Percentiles rank a stretch among this genome's conserved stretches.
Conservation (phyloP, 2,888 invertebrate genomes). For the Petrolisthes cinctipes region DNA sequence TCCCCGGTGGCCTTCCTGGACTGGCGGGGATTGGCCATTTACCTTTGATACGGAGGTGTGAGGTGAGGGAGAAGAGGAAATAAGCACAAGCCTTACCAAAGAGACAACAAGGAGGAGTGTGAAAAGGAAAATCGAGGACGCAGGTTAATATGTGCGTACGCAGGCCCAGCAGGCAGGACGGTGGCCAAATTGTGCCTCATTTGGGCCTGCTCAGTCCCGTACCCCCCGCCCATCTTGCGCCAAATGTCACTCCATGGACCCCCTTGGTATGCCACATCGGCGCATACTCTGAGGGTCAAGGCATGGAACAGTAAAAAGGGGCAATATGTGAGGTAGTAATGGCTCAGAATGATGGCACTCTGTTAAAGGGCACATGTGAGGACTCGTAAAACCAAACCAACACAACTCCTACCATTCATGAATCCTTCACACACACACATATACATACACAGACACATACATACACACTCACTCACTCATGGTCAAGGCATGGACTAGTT, state of each 20-base stretch:
- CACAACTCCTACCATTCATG: too few relatives aligned
- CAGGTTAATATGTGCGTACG: constrained; percentile 65
- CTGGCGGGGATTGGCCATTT: constrained; percentile 26
- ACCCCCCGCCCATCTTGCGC: constrained; percentile 63
- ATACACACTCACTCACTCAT: too few relatives aligned
- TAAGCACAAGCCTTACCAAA: not conserved
- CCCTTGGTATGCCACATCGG: constrained; percentile 51
- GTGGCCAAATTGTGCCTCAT: constrained; percentile 59
- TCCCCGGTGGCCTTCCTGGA: constrained; percentile 29
- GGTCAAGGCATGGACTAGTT: too few relatives aligned
- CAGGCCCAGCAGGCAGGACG: constrained; percentile 45
- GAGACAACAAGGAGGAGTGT: not conserved
- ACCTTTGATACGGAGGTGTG: constrained; percentile 25
- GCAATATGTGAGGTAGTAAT: not conserved
- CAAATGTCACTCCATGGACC: constrained; percentile 56
- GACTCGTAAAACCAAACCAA: too few relatives aligned
- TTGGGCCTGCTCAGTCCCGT: constrained; percentile 66
- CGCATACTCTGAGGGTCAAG: constrained; percentile 45
- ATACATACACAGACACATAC: too few relatives aligned
- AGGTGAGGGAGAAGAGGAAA: constrained; percentile 44
- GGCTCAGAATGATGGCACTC: too few relatives aligned
- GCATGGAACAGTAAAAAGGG: constrained; percentile 28
- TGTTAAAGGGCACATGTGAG: too few relatives aligned
- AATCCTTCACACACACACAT: too few relatives aligned
- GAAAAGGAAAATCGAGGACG: constrained; percentile 43